Percentiles rank a stretch among this genome's conserved stretches.
Conservation (phyloP, 2,797 vertebrate genomes). For the Hapalemur alaotrensis region DNA sequence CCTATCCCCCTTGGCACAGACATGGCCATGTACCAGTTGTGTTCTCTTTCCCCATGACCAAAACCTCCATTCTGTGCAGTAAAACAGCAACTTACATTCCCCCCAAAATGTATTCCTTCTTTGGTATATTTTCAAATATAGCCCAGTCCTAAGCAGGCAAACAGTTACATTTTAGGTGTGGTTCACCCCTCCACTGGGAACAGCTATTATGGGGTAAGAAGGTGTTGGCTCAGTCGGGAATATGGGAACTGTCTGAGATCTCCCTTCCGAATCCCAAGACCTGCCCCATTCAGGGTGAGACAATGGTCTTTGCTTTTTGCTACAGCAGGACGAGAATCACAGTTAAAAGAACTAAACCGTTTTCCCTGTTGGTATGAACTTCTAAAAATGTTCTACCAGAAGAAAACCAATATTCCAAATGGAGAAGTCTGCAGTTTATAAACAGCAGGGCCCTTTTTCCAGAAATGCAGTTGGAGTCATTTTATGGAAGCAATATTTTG, state of each 20-base stretch:
- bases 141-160: background rate
- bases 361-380: background rate
- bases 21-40: accelerated
- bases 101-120: background rate
- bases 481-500: background rate
- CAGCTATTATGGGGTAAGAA: background rate
- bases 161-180: background rate
- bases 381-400: background rate
- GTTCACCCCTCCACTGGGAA: background rate
- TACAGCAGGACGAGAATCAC: background rate
- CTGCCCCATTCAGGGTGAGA: accelerated
- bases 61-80: too few relatives aligned
- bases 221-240: background rate
- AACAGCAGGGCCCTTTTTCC: background rate
- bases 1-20: accelerated
- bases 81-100: accelerated
- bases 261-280: background rate
- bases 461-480: accelerated
- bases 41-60: accelerated
- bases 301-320: accelerated
- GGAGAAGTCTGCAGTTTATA: background rate
- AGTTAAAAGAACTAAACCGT: background rate
- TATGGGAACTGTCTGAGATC: background rate
- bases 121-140: accelerated
- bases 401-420: background rate